Evolutionary conservation across 2,888 invertebrate genomes (phyloP).

Genomic region (Phragmatobia fuliginosa): DNA sequence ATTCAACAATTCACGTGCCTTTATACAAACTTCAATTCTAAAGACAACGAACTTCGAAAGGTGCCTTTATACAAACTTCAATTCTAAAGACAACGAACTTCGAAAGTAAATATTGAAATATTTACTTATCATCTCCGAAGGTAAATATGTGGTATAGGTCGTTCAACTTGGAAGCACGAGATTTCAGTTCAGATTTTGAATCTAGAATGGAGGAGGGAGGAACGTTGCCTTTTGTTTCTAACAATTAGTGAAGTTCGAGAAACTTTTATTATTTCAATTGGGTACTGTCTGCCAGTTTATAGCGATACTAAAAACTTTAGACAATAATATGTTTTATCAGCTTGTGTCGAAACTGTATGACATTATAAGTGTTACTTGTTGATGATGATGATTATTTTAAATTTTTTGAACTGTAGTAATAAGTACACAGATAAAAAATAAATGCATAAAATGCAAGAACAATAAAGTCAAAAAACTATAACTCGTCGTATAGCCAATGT

Average conservation of each 20-base stretch:
- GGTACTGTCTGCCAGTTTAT: neutral
- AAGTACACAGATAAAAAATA: too few species aligned
- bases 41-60: neutral
- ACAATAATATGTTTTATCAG: neutral
- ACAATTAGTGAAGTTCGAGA: neutral
- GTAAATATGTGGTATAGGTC: neutral
- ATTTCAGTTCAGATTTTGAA: neutral
- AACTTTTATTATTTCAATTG: neutral
- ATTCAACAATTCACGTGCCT: neutral
- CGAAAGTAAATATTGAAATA: neutral
- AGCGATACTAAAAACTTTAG: neutral
- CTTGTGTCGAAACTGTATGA: neutral
- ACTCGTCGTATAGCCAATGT: too few species aligned
- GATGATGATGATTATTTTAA: too few species aligned
- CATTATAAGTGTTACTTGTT: neutral
- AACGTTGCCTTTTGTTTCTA: neutral
- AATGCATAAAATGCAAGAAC: too few species aligned
- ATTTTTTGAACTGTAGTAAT: neutral
- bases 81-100: neutral
- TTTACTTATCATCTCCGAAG: neutral
- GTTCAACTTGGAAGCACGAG: neutral
- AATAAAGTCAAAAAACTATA: too few species aligned
- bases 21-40: neutral
- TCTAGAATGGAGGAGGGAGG: neutral
- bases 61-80: neutral